phyloP scores from a whole-genome alignment of 2,888 invertebrate genomes.

The Phlogophora meticulosa region DNA sequence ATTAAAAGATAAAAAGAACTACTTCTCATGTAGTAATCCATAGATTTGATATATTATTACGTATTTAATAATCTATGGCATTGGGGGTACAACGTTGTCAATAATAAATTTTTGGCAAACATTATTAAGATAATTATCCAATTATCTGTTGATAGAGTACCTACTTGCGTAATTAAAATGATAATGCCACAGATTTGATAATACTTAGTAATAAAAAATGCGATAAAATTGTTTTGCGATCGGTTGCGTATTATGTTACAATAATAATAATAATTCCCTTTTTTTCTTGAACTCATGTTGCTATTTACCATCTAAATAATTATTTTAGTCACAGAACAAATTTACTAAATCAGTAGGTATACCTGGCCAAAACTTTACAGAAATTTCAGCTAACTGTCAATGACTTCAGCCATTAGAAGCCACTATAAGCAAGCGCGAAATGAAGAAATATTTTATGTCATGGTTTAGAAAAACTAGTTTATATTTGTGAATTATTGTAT shows the following conservation, averaged over 20 bases:
- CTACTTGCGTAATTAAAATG: constrained; percentile 42
- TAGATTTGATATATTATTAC: constrained; percentile 6
- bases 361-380: no score
- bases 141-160: constrained; percentile 50
- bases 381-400: neutral
- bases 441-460: no score
- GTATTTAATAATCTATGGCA: constrained; percentile 30
- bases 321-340: no score
- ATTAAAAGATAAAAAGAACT: constrained; percentile 6
- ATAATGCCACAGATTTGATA: no score
- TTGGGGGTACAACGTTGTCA: constrained; percentile 34
- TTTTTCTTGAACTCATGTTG: neutral
- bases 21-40: constrained; percentile 22
- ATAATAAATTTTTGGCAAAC: constrained; percentile 24
- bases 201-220: constrained; percentile 22
- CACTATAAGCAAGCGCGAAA: no score
- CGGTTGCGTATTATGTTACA: constrained; percentile 11
- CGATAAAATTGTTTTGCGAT: constrained; percentile 47
- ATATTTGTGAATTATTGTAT: no score
- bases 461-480: no score
- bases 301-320: no score
- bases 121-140: constrained; percentile 42
- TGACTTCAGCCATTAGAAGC: neutral
- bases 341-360: no score
- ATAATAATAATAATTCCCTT: no score